phyloP scores from a whole-genome alignment of 2,797 vertebrate species.

The Amphiprion clarkii region DNA sequence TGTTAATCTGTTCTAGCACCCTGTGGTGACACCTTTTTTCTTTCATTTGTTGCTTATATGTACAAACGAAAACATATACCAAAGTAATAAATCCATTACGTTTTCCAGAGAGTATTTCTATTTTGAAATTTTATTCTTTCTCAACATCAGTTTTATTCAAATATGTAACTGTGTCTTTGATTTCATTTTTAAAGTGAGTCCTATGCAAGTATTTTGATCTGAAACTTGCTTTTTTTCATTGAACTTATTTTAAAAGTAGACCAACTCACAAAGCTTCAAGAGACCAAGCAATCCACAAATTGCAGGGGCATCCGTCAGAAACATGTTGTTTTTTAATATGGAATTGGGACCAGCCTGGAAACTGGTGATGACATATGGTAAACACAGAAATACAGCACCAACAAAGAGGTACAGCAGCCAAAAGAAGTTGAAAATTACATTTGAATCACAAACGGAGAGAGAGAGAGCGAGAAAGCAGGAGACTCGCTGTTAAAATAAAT shows the following conservation, averaged over 20 bases:
- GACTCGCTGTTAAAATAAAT: constrained; percentile 63
- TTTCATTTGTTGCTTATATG: not conserved
- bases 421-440: constrained; percentile 47
- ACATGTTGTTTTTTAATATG: not conserved
- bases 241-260: not conserved
- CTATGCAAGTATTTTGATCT: not conserved
- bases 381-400: constrained; percentile 20
- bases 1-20: too few species aligned
- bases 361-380: constrained; percentile 22
- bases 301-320: not conserved
- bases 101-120: not conserved
- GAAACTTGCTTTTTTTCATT: not conserved
- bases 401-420: constrained; percentile 25
- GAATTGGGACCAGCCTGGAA: not conserved
- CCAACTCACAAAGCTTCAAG: not conserved
- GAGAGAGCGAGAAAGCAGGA: constrained; percentile 13
- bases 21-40: not conserved
- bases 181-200: not conserved
- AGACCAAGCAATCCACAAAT: not conserved
- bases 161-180: not conserved
- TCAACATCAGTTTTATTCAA: not conserved
- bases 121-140: not conserved
- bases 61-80: not conserved
- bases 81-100: not conserved
- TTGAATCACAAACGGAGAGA: constrained; percentile 45